phyloP scores from a whole-genome alignment of 2,888 invertebrate species.

The Muschampia plurimacula region DNA sequence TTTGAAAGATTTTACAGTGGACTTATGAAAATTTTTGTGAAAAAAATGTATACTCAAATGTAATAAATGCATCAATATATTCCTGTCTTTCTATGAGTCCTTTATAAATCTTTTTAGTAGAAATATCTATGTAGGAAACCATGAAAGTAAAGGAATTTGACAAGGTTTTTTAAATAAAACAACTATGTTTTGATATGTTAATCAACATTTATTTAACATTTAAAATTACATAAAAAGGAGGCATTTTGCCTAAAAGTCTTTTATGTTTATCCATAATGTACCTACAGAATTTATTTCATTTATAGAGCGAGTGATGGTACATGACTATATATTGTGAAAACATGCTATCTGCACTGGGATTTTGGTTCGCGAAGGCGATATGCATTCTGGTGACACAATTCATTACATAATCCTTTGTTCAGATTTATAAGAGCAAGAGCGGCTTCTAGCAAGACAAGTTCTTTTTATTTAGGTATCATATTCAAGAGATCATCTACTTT shows the following conservation, averaged over 20 bases:
- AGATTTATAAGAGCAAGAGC: neutral
- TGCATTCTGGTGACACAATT: neutral
- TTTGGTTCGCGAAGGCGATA: neutral
- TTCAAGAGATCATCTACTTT: neutral
- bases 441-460: neutral
- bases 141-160: neutral
- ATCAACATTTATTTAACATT: slow-evolving; percentile 84
- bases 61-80: too few species aligned
- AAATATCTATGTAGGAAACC: neutral
- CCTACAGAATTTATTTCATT: slow-evolving; percentile 81
- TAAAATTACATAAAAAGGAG: slow-evolving; percentile 85
- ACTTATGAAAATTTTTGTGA: too few species aligned
- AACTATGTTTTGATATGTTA: slow-evolving; percentile 71
- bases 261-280: slow-evolving; percentile 67
- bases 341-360: slow-evolving; percentile 46
- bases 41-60: too few species aligned
- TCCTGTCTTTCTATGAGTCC: neutral
- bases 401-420: neutral
- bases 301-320: slow-evolving; percentile 61
- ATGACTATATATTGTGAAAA: slow-evolving; percentile 26
- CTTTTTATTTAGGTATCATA: neutral
- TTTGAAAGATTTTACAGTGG: too few species aligned
- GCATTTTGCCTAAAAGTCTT: slow-evolving; percentile 82
- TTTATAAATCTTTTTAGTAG: neutral
- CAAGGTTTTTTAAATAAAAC: slow-evolving; percentile 57